These are phyloP conservation scores for Atethmia centrago DNA, from an alignment of 2,888 invertebrate genomes.

Conservation along the genomic window DNA sequence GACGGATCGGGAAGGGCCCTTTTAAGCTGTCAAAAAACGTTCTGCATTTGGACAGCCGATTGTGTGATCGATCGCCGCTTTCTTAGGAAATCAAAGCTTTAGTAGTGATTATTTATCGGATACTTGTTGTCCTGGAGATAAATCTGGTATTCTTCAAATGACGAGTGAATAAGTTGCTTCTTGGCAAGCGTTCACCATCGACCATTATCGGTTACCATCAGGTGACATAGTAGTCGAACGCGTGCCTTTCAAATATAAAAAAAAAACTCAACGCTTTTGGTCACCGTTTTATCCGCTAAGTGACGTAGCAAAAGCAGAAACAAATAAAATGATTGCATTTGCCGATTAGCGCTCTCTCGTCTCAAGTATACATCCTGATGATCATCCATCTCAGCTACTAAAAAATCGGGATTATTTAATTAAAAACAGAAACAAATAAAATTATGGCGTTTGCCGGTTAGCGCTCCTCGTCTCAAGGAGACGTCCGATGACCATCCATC, in stretches of 20 bases:
- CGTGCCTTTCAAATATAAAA: neutral
- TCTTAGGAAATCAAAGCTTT: too few relatives aligned
- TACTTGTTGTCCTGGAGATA: neutral
- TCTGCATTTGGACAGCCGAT: too few relatives aligned
- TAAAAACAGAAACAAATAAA: too few relatives aligned
- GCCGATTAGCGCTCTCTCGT: neutral
- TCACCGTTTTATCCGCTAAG: neutral
- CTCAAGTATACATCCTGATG: neutral
- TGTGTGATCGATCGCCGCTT: too few relatives aligned
- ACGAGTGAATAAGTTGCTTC: neutral
- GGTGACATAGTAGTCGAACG: too few relatives aligned
- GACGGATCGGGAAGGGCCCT: too few relatives aligned
- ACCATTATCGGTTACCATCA: too few relatives aligned
- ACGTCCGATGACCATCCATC: neutral
- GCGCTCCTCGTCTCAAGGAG: too few relatives aligned
- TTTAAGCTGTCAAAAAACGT: too few relatives aligned
- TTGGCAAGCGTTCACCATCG: neutral
- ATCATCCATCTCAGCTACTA: neutral
- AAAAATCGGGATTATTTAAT: slow-evolving; percentile 25
- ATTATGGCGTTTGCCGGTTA: too few relatives aligned
- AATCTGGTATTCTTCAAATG: neutral
- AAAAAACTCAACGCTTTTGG: neutral
- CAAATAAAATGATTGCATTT: neutral
- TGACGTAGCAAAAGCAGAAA: neutral
- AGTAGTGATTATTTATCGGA: too few relatives aligned